These are phyloP conservation scores for Matsumurasca onukii DNA, from an alignment of 1,140 invertebrate genomes.

Conservation along the genomic window DNA sequence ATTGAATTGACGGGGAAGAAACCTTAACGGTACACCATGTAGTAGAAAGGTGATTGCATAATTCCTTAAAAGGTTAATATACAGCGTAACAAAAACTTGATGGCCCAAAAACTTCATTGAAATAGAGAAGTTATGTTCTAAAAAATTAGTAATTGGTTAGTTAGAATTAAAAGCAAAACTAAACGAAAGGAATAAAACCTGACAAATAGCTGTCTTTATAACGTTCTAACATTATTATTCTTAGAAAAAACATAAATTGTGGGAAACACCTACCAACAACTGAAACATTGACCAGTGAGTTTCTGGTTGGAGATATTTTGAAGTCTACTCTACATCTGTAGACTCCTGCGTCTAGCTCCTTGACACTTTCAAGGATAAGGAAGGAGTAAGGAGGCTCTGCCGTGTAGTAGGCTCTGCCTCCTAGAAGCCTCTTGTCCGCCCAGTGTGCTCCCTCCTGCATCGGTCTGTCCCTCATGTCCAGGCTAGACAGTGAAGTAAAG, in stretches of 20 bases:
- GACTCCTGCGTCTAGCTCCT: slow-evolving; percentile 66
- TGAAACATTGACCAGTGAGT: slow-evolving; percentile 73
- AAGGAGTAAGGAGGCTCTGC: slow-evolving; percentile 56
- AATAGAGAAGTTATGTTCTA: too few relatives aligned
- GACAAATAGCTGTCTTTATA: background rate
- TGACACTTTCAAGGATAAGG: slow-evolving; percentile 61
- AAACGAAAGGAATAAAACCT: background rate
- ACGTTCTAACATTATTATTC: too few relatives aligned
- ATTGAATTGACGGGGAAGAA: too few relatives aligned
- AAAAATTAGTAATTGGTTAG: background rate
- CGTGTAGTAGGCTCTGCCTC: slow-evolving; percentile 54
- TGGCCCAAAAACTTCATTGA: too few relatives aligned
- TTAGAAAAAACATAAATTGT: too few relatives aligned
- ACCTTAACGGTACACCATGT: too few relatives aligned
- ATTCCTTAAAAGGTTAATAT: too few relatives aligned
- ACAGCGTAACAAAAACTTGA: too few relatives aligned
- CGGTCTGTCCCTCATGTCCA: slow-evolving; percentile 73
- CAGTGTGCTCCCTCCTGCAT: slow-evolving; percentile 66
- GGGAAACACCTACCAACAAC: slow-evolving; percentile 82
- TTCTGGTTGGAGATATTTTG: slow-evolving; percentile 73
- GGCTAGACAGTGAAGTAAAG: slow-evolving; percentile 57
- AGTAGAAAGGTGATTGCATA: too few relatives aligned
- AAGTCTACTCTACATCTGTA: slow-evolving; percentile 81
- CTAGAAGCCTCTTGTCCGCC: slow-evolving; percentile 53
- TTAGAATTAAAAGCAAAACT: background rate